phyloP scores from a whole-genome alignment of 2,797 vertebrate species.

The Aphelocoma californica region DNA sequence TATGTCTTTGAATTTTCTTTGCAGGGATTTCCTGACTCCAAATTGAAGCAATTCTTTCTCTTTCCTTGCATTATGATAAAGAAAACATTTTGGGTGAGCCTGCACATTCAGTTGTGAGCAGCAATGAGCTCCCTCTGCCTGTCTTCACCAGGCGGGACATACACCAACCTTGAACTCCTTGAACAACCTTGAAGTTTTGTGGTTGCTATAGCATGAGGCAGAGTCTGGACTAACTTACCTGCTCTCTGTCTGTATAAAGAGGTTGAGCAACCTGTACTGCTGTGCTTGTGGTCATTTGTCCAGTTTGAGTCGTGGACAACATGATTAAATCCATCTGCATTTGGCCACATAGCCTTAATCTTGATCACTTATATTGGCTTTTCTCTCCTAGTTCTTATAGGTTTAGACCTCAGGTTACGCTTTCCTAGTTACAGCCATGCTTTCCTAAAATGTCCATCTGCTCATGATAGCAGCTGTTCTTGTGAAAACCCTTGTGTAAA shows the following conservation, averaged over 20 bases:
- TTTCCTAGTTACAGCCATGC: background rate
- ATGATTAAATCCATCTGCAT: background rate
- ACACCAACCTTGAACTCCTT: fast-evolving
- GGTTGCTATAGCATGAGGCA: background rate
- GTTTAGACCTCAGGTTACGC: background rate
- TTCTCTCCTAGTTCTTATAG: background rate
- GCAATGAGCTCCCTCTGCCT: background rate
- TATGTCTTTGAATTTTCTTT: conserved; percentile 24
- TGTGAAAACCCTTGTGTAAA: background rate
- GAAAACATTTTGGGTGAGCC: background rate
- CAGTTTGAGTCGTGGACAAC: fast-evolving
- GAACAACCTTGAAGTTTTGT: background rate
- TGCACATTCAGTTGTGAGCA: background rate
- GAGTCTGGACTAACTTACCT: background rate
- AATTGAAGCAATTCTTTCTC: background rate
- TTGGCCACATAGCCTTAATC: background rate
- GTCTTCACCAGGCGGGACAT: background rate
- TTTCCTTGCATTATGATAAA: background rate
- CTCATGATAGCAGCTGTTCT: background rate
- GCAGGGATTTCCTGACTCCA: conserved; percentile 19
- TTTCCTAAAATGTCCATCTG: background rate
- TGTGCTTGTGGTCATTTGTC: background rate
- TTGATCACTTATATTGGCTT: background rate
- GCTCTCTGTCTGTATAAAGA: background rate
- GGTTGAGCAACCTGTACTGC: background rate